phyloP scores from a whole-genome alignment of 2,113 vertebrate genomes.

The Hystrix brachyura region DNA sequence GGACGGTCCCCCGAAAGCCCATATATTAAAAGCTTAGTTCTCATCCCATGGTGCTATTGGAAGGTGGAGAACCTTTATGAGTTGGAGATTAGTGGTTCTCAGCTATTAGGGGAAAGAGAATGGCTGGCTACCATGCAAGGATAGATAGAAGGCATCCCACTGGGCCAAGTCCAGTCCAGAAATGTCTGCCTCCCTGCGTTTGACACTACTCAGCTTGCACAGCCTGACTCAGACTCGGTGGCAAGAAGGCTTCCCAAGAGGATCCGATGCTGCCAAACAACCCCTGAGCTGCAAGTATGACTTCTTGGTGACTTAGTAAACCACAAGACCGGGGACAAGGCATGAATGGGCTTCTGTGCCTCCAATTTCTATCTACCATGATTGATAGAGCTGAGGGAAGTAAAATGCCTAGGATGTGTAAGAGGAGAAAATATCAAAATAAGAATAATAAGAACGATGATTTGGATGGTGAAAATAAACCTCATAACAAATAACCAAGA shows the following conservation, averaged over 20 bases:
- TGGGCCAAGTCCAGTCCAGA: background rate
- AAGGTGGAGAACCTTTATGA: background rate
- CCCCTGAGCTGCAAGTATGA: background rate
- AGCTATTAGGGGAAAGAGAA: background rate
- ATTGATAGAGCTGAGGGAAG: background rate
- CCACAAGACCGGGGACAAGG: background rate
- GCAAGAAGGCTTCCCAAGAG: background rate
- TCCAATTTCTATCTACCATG: slow-evolving; percentile 21
- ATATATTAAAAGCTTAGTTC: background rate
- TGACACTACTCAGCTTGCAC: background rate
- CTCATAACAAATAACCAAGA: background rate
- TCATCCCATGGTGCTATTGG: too few relatives aligned
- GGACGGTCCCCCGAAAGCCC: background rate
- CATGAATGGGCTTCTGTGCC: background rate
- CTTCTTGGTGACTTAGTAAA: slow-evolving; percentile 19
- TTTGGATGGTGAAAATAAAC: slow-evolving; percentile 11
- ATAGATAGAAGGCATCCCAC: background rate
- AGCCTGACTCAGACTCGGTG: background rate
- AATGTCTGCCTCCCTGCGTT: background rate
- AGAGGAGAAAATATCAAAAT: background rate
- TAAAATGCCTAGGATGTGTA: background rate
- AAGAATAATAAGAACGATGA: background rate
- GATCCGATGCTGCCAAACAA: background rate
- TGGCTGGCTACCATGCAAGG: background rate
- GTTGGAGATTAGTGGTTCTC: background rate